Conservation (phyloP, 1,140 invertebrate species). For the Tetramorium alpestre region DNA sequence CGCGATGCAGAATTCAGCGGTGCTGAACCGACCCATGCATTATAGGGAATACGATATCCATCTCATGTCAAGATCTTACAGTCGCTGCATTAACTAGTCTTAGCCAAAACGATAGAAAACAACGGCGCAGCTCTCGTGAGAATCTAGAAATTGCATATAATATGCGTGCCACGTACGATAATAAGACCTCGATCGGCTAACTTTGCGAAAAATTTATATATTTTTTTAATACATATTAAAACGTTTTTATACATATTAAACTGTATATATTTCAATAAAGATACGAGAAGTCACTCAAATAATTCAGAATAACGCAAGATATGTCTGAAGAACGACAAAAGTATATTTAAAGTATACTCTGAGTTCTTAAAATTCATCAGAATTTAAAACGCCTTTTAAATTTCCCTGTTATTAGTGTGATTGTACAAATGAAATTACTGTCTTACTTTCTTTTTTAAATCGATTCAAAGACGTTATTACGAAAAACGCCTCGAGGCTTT, state of each 20-base stretch:
- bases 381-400: background rate
- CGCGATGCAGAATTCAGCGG: slow-evolving; percentile 67
- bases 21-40: slow-evolving; percentile 66
- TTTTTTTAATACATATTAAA: background rate
- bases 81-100: slow-evolving; percentile 55
- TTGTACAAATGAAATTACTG: background rate
- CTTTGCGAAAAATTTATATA: background rate
- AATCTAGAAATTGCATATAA: slow-evolving; percentile 16
- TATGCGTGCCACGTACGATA: background rate
- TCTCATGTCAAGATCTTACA: slow-evolving; percentile 69
- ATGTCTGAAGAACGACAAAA: background rate
- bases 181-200: background rate
- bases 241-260: background rate
- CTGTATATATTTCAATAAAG: background rate
- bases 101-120: slow-evolving; percentile 50
- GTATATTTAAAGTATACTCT: background rate
- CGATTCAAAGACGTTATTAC: slow-evolving; percentile 37
- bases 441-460: background rate
- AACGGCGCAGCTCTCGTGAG: slow-evolving; percentile 32
- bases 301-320: background rate
- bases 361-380: background rate
- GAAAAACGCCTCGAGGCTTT: slow-evolving; percentile 39
- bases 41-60: slow-evolving; percentile 75
- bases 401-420: background rate
- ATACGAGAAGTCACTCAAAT: background rate